Conservation (phyloP, 1,140 invertebrate species). For the Anthonomus grandis region DNA sequence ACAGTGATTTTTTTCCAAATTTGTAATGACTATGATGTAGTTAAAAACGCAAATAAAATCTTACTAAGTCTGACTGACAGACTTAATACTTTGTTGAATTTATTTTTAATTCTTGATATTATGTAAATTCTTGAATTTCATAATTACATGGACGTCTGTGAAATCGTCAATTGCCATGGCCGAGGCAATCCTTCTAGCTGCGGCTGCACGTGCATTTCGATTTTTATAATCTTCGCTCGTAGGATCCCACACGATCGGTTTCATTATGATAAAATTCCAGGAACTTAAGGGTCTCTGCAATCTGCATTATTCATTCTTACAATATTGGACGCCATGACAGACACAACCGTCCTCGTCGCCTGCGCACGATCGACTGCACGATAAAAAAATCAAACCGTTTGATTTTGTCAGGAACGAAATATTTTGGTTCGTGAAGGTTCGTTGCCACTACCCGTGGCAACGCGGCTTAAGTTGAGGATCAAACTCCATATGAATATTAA, state of each 20-base stretch:
- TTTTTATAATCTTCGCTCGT: conserved; percentile 18
- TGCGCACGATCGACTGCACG: background rate
- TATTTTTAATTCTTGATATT: conserved; percentile 38
- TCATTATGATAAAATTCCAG: conserved; percentile 23
- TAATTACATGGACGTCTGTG: conserved; percentile 17
- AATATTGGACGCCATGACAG: background rate
- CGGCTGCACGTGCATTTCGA: conserved; percentile 17
- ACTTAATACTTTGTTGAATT: conserved; percentile 29
- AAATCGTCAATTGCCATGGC: conserved; percentile 18
- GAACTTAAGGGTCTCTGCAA: conserved; percentile 15
- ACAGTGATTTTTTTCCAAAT: background rate
- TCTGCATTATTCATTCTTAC: conserved; percentile 17
- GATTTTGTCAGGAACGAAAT: background rate
- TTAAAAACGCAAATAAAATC: conserved; percentile 9
- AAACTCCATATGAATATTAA: no score
- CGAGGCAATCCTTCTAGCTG: conserved; percentile 21
- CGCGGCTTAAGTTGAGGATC: no score
- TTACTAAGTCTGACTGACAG: conserved; percentile 26
- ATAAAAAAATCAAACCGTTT: background rate
- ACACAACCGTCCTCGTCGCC: conserved; percentile 1
- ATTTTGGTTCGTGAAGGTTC: background rate
- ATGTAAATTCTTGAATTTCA: conserved; percentile 29
- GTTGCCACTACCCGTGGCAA: no score
- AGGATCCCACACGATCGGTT: conserved; percentile 22
- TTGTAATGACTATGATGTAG: background rate